Percentiles rank a stretch among this genome's conserved stretches.
Conservation (phyloP, 2,797 vertebrate species). For the Sebastes miniatus region DNA sequence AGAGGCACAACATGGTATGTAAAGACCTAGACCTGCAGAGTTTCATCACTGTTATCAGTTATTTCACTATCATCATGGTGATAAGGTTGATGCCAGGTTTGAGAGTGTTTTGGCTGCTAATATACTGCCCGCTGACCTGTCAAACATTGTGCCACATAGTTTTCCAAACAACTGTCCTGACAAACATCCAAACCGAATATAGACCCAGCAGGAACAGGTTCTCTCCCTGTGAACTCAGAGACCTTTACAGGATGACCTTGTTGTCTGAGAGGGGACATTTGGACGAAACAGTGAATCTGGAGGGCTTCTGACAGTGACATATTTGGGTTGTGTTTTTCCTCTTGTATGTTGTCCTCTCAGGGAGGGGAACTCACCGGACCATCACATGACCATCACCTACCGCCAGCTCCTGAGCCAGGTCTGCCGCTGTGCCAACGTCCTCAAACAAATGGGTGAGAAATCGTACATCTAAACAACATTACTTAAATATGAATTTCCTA, state of each 20-base stretch:
- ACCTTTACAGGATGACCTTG: neutral
- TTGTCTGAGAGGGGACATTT: neutral
- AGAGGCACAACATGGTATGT: neutral
- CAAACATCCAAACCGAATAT: constrained; percentile 58
- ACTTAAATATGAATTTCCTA: neutral
- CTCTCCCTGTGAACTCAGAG: constrained; percentile 25
- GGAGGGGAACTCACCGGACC: constrained; percentile 85
- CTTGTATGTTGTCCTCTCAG: constrained; percentile 53
- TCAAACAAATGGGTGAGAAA: constrained; percentile 81
- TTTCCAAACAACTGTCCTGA: constrained; percentile 46
- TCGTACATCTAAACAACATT: neutral
- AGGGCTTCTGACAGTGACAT: neutral
- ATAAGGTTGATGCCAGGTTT: neutral
- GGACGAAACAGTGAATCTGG: neutral
- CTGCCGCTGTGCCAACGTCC: constrained; percentile 84
- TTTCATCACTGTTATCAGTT: constrained; percentile 8
- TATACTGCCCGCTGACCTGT: constrained; percentile 25
- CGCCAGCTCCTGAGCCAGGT: constrained; percentile 81
- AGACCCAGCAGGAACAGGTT: constrained; percentile 39
- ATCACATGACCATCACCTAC: constrained; percentile 81
- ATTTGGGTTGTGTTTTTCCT: neutral
- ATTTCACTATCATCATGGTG: neutral
- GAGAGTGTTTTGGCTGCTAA: constrained; percentile 7
- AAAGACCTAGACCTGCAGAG: neutral
- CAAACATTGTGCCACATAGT: constrained; percentile 42